Evolutionary conservation across 2,888 invertebrate genomes (phyloP), one percentile per base, ranked within the genome.

Genomic region (Agrotis ipsilon): DNA sequence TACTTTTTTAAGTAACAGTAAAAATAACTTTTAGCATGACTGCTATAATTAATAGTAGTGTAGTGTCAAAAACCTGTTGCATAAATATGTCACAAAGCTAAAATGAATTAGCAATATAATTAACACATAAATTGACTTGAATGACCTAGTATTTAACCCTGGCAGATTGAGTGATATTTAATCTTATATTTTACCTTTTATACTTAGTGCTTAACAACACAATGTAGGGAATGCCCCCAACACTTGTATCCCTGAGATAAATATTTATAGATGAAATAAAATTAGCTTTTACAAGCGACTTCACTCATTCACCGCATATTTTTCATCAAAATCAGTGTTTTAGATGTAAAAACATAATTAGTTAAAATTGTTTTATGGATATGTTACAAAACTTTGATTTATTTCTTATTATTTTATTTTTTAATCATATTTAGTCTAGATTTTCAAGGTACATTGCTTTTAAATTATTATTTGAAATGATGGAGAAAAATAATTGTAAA

Each of bases 81-180:
- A 46, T 49, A 58, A 48, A 64, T 62, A 43, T 75, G 66, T 76
- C 66, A 73, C 1, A 0, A 49, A 57, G 49, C 68, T 51, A 68
- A 73, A 74, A 55, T 68, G 67, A 55, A 19, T 73, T 45, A 73
- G 54, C 49, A 32, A 14, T 43, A 27, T 55, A 59, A 78, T 77
- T 78, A 77, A 73, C 78, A 79, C 68, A 61, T 71, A 67, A 66
- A 73, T 68, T 77, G 68, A 63, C 77, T 61, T 46, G 57, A 46
- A 54, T 73, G 73, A 70, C 77, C 67, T 60, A 68, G 45, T 59
- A 54, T 55, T 70, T 70, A 60, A 79, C 72, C 75, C 55, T 75
- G 75, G 13, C n/a, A 46, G 59, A 63, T 59, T 67, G 11, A 80
- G 72, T 58, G 64, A 66, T 55, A 72, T 60, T 32, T 32, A 32